Evolutionary conservation across 2,797 vertebrate species (phyloP), one percentile per base, ranked within the genome.

Genomic region (Clarias laeviceps): DNA sequence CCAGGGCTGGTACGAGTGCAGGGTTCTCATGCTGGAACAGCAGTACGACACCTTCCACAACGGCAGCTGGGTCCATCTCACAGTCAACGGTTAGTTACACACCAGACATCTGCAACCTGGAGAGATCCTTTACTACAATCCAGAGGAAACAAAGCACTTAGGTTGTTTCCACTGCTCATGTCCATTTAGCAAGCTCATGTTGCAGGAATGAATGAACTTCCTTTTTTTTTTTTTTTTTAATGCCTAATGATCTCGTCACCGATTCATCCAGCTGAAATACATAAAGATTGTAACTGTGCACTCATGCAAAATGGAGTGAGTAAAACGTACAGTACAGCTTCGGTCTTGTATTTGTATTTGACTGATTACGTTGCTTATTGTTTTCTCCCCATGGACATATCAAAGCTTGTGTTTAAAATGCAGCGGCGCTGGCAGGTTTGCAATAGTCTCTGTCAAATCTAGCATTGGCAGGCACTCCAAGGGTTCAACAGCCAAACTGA

Each of bases 1-100:
- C 95, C 98, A 99, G 94, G 98, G 98, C 94, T 99, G 98, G 98
- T 99, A 99, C 59, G 98, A 99, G 93, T 99, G 98, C 94, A 96
- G 97, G 94, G 97, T 99, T 89, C 97, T 99, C 94, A 98, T 99
- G 97, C 93, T 99, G 96, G 98, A 99, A 93, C 97, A 99, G 92
- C 98, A 99, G 93, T 98, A 97, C 89, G 97, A 99, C 94, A 98
- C 97, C 93, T 99, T 99, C 94, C 97, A 99, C 94, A 99, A 99
- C 0, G 98, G 98, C 95, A 99, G 98, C 96, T 99, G 98, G 98
- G 98, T 99, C 89, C 98, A 99, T 89, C 97, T 99, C 93, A 99
- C 97, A 18, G 97, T 99, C 93, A 98, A 99, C 0, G 97, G 98
- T 99, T 91, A 95, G 97, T 91, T 88, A 90, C 32, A 72, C 54